Evolutionary conservation across 2,113 vertebrate species (phyloP).

Genomic region (Rhea pennata): DNA sequence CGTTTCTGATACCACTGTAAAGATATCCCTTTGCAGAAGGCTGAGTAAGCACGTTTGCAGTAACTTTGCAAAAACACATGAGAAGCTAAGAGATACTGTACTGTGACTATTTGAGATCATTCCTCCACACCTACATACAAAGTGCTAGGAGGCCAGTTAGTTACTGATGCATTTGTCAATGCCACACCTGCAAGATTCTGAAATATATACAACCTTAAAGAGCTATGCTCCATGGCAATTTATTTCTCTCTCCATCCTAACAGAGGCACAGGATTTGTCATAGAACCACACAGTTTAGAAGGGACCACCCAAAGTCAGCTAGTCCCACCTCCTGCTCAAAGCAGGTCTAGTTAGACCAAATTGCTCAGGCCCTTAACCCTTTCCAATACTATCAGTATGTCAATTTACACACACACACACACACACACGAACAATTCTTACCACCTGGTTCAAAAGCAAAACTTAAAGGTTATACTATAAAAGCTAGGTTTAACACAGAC

Average conservation of each 20-base stretch:
- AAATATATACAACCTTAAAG: neutral
- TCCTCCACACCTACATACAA: neutral
- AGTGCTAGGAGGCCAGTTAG: neutral
- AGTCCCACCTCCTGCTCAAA: neutral
- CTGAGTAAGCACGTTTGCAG: neutral
- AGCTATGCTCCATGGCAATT: neutral
- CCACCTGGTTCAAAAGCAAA: conserved; percentile 3
- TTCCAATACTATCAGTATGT: neutral
- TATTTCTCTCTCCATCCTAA: neutral
- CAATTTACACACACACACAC: neutral
- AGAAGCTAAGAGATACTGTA: neutral
- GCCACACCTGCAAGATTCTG: neutral
- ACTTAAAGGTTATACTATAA: neutral
- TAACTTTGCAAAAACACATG: neutral
- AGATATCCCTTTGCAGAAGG: neutral
- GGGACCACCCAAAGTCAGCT: conserved; percentile 40
- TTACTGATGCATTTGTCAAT: neutral
- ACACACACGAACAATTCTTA: neutral
- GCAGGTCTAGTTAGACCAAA: neutral
- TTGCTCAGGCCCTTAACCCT: neutral
- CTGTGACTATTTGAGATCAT: neutral
- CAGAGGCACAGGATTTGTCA: neutral
- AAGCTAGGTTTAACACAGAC: neutral
- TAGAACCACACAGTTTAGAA: neutral
- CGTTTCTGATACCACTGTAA: neutral